phyloP scores from a whole-genome alignment of 1,140 invertebrate genomes.

The Formica selysi region DNA sequence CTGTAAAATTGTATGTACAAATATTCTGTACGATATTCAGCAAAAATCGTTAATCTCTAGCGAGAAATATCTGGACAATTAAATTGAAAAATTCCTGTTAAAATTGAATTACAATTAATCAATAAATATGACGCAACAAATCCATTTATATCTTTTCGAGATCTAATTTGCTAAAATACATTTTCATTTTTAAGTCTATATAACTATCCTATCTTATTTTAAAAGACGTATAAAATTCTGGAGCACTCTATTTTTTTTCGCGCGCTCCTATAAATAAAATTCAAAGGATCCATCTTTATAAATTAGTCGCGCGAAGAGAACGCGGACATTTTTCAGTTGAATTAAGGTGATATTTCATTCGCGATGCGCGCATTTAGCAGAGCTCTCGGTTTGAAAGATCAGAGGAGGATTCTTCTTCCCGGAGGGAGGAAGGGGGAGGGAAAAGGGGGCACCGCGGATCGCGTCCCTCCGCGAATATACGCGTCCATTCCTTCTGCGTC shows the following conservation, averaged over 20 bases:
- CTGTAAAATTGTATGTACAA: too few relatives aligned
- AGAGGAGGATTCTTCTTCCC: background rate
- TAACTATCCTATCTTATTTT: background rate
- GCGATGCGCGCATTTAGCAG: background rate
- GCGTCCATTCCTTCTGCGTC: constrained; percentile 37
- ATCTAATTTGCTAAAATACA: background rate
- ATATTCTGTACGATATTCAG: background rate
- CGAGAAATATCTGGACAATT: background rate
- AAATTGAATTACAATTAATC: background rate
- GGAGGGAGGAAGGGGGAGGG: background rate
- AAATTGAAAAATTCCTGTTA: background rate
- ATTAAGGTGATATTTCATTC: constrained; percentile 13
- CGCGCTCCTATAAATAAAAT: background rate
- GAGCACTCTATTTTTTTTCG: background rate
- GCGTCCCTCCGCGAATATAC: constrained; percentile 39
- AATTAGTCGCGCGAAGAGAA: background rate
- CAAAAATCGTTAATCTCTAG: background rate
- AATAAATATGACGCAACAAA: background rate
- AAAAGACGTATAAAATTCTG: background rate
- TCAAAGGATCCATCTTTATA: constrained; percentile 21
- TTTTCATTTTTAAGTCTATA: background rate
- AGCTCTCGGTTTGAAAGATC: constrained; percentile 10
- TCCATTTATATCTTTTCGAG: background rate
- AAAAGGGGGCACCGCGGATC: constrained; percentile 12
- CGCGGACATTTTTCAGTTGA: constrained; percentile 11